Percentiles rank a stretch among this genome's conserved stretches.
Conservation (phyloP, 2,113 vertebrate genomes). For the Vicugna pacos region DNA sequence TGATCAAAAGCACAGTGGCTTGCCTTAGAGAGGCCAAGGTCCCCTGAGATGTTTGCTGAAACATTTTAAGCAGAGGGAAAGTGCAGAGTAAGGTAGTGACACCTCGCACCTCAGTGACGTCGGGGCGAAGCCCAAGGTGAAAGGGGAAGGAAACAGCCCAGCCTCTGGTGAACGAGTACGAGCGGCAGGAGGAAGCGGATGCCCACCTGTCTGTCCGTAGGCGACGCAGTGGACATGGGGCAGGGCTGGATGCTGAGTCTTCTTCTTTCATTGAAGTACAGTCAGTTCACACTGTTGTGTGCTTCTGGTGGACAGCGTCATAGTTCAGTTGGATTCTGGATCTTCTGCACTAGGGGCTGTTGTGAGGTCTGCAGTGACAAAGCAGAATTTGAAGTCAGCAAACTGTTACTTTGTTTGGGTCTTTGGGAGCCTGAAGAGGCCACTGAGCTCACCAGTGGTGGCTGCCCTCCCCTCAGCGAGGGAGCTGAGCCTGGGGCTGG, state of each 20-base stretch:
- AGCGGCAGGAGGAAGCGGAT: background rate
- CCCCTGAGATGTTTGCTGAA: background rate
- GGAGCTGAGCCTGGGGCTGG: background rate
- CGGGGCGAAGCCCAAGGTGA: background rate
- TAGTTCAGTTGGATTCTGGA: too few relatives aligned
- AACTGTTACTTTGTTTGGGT: background rate
- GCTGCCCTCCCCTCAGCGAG: background rate
- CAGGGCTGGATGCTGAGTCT: background rate
- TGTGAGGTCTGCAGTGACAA: background rate
- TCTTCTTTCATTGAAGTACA: too few relatives aligned
- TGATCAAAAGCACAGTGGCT: background rate
- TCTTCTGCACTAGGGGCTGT: background rate
- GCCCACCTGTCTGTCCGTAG: background rate
- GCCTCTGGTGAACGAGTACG: background rate
- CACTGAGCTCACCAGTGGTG: background rate
- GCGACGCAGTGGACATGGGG: accelerated
- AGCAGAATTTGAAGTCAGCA: background rate
- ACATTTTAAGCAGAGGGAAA: background rate
- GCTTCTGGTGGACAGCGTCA: too few relatives aligned
- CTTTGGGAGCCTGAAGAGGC: background rate
- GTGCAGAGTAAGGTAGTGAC: background rate
- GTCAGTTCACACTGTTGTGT: too few relatives aligned
- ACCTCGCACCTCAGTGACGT: background rate
- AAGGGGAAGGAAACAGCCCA: background rate
- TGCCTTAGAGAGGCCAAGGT: background rate